Base-by-base conservation (phyloP, 2,113 vertebrate species). In the Corydoras sp. region DNA sequence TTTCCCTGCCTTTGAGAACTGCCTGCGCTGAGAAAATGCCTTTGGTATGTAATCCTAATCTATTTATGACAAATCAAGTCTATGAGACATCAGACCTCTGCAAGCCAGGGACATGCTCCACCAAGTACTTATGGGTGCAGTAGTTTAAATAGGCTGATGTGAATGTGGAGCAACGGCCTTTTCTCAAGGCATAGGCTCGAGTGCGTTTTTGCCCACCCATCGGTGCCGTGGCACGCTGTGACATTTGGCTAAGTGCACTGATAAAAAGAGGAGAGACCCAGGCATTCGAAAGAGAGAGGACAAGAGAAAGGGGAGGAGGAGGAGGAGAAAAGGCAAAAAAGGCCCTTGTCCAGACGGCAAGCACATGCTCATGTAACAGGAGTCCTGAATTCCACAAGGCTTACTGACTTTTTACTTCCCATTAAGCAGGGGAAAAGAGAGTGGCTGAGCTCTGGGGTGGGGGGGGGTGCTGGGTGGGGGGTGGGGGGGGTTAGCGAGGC, bases 311-410 rank as follows among this genome's bases (percentile, higher is more conserved):
- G 49, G 53, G 64, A 63, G 31, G 54, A 32, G 59, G 64, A 63
- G 31, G 54, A 32, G 59, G 66, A 31, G 54, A 32, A 10, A 43
- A 43, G 7, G 35, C 35, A 43, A 43, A 43, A 43, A 43, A 43
- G 35, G 35, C 35, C 35, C 35, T 43, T 43, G 35, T 43, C 35
- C 35, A 82, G 77, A 79, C 79, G 75, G 73, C 76, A 69, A 69
- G 67, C 73, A 81, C 80, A 81, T 75, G 76, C 69, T 76, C 77
- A 62, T 74, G 80, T 81, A 81, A 82, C 73, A 77, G 13, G 66
- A 81, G 79, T 77, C 76, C 69, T 74, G 69, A 79, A 84, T 85
- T 85, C 74, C 81, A 85, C 69, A 67, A 79, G 79, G 78, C 81
- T 80, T 78, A 78, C 75, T 77, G 72, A 79, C 81, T 67, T 71